These are phyloP conservation scores for Calephelis nemesis DNA, from an alignment of 1,140 invertebrate genomes.

Conservation along the genomic window DNA sequence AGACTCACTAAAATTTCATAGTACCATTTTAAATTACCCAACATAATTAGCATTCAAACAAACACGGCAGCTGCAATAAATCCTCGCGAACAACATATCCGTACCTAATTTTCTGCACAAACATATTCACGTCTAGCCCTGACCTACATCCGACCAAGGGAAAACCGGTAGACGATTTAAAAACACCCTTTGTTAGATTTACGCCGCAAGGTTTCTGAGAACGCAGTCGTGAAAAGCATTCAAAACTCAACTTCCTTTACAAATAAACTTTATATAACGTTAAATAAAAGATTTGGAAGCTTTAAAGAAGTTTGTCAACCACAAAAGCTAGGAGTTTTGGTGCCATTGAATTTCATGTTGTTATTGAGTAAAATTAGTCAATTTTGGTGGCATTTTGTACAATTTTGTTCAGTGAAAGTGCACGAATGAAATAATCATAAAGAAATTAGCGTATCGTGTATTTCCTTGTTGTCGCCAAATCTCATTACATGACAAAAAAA, in stretches of 20 bases:
- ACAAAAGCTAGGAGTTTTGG: too few species aligned
- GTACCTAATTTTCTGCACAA: slow-evolving; percentile 16
- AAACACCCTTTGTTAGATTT: slow-evolving; percentile 19
- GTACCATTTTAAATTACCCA: slow-evolving; percentile 9
- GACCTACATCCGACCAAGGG: slow-evolving; percentile 25
- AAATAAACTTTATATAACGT: neutral
- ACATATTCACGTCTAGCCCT: slow-evolving; percentile 15
- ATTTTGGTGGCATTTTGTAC: too few species aligned
- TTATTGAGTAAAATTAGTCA: too few species aligned
- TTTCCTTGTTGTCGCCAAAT: too few species aligned
- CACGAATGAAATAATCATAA: too few species aligned
- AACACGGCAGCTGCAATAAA: slow-evolving; percentile 1
- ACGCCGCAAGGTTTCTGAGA: slow-evolving; percentile 6
- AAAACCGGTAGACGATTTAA: slow-evolving; percentile 28
- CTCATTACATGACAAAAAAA: too few species aligned
- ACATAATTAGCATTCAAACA: slow-evolving; percentile 4
- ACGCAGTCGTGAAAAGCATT: neutral
- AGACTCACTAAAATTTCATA: neutral
- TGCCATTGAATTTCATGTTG: too few species aligned
- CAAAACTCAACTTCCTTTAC: neutral
- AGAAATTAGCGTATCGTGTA: too few species aligned
- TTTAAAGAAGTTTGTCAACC: too few species aligned
- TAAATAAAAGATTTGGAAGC: too few species aligned
- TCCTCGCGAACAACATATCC: slow-evolving; percentile 1
- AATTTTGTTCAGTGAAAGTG: too few species aligned